Evolutionary conservation across 2,797 vertebrate species (phyloP), one percentile per base, ranked within the genome.

Genomic region (Vultur gryphus): DNA sequence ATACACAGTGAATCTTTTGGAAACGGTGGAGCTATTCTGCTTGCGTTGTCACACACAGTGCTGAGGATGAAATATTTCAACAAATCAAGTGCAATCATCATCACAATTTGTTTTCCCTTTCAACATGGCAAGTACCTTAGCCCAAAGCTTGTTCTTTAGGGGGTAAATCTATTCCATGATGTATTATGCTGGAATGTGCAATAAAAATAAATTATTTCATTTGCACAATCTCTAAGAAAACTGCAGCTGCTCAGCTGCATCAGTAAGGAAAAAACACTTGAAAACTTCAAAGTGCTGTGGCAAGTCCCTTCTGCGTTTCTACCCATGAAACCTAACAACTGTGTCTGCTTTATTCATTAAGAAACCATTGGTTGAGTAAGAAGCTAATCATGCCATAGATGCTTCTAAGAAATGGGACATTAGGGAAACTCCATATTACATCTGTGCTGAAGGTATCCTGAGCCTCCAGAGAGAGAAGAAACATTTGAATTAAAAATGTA

Each of bases 181-280:
- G 66, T 79, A 90, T 92, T 93, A 61, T 66, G 33, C 62, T 83
- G 84, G 86, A 95, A 96, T 72, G 73, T 89, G 78, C 88, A 96
- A 83, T 83, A 91, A 95, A 95, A 97, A 93, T 79, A 93, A 94
- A 91, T 94, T 76, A 80, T 93, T 94, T 94, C 49, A 75, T 89
- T 95, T 94, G 65, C 73, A 86, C 31, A 70, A 6, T 84, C 57
- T 91, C 29, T 88, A 90, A 95, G 84, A 92, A 90, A 89, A 58
- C 88, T 90, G 49, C 66, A 92, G 77, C 84, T 92, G 76, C 58
- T 95, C 11, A 0, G 43, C 85, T 87, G 80, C 51, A 66, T 92
- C 82, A 89, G 51, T 75, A 61, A 87, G 43, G 70, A 90, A 89
- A 90, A 96, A 93, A 64, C 86, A 87, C 73, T 62, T 92, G 58